Conservation (phyloP, 2,888 invertebrate species). For the Trichogramma evanescens region DNA sequence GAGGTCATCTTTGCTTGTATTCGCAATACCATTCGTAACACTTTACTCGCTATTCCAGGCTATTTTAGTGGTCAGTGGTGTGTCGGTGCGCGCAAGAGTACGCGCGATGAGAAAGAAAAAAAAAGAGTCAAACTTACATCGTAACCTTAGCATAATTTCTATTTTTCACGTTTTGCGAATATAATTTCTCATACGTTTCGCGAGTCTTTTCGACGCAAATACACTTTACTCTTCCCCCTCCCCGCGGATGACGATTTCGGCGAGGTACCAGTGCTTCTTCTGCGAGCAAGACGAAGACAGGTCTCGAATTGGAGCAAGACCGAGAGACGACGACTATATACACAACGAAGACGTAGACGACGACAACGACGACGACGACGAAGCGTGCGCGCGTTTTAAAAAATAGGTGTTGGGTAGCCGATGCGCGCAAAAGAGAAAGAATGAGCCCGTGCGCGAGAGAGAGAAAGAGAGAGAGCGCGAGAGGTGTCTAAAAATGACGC, state of each 20-base stretch:
- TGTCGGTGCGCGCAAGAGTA: neutral
- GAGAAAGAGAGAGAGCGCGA: constrained; percentile 10
- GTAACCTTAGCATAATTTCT: constrained; percentile 47
- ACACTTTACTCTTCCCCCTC: neutral
- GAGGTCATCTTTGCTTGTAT: no score
- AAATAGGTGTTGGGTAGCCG: neutral
- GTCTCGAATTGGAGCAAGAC: neutral
- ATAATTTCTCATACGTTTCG: constrained; percentile 16
- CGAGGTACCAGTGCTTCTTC: neutral
- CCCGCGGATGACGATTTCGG: neutral
- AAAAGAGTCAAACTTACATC: constrained; percentile 11
- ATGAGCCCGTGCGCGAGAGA: constrained; percentile 21
- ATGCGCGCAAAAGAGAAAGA: constrained; percentile 10
- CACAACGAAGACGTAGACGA: neutral
- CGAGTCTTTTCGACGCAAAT: constrained; percentile 5
- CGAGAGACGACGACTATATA: neutral
- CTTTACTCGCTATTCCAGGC: no score
- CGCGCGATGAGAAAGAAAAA: neutral
- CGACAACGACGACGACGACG: no score
- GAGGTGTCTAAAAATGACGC: constrained; percentile 20
- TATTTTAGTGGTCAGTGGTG: no score
- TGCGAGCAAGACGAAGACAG: neutral
- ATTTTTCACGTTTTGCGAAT: constrained; percentile 39
- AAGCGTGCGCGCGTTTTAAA: no score
- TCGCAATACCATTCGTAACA: no score